These are phyloP conservation scores for Drosophila burlai DNA, from an alignment of 1,140 invertebrate species.

Conservation along the genomic window DNA sequence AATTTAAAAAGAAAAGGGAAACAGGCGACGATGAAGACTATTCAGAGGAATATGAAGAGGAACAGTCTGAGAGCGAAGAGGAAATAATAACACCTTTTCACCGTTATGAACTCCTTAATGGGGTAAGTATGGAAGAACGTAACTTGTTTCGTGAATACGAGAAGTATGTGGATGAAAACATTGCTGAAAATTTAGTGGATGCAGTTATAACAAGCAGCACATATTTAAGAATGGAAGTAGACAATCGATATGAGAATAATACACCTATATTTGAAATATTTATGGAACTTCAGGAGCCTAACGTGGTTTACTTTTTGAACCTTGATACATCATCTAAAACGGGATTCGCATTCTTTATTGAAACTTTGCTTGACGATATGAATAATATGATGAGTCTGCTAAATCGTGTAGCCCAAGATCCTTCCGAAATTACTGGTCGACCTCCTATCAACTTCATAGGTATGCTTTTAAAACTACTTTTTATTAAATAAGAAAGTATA, in stretches of 20 bases:
- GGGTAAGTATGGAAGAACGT: conserved; percentile 48
- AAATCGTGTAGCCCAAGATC: conserved; percentile 63
- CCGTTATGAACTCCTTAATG: conserved; percentile 61
- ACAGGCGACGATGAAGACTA: conserved; percentile 29
- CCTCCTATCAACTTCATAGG: conserved; percentile 36
- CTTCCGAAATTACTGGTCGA: conserved; percentile 30
- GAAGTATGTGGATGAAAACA: conserved; percentile 88
- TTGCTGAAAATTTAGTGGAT: conserved; percentile 87
- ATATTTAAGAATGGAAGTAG: conserved; percentile 84
- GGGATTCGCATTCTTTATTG: conserved; percentile 88
- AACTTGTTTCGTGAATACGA: conserved; percentile 86
- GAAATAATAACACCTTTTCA: conserved; percentile 57
- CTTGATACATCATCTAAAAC: conserved; percentile 87
- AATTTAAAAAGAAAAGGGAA: conserved; percentile 41
- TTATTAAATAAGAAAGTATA: background rate
- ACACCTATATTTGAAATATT: conserved; percentile 88
- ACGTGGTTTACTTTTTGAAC: conserved; percentile 88
- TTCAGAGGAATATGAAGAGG: conserved; percentile 55
- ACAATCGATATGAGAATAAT: conserved; percentile 71
- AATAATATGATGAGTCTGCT: conserved; percentile 86
- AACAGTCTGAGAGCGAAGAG: conserved; percentile 56
- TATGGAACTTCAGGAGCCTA: conserved; percentile 88
- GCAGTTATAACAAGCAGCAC: conserved; percentile 84
- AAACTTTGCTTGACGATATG: conserved; percentile 87
- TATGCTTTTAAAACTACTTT: conserved; percentile 1